Evolutionary conservation across 2,113 vertebrate genomes (phyloP).

Genomic region (Regulus satrapa): DNA sequence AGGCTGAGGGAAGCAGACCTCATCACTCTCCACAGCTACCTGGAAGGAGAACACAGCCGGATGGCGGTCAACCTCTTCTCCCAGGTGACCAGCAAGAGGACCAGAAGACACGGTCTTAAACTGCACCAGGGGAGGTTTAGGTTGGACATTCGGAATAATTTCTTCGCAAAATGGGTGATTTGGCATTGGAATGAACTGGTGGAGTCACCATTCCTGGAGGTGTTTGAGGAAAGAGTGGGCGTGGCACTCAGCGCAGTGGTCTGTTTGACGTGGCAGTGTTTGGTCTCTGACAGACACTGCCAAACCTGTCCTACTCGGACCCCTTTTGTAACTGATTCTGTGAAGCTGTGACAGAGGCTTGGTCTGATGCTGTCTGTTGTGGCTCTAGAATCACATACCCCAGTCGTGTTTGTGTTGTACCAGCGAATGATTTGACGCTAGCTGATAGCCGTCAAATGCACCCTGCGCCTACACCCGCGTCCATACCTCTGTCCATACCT

Average conservation of each 20-base stretch:
- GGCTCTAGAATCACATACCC: not conserved
- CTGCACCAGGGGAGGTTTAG: not conserved
- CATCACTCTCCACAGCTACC: not conserved
- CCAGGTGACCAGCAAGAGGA: not conserved
- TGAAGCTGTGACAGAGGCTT: not conserved
- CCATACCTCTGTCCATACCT: not conserved
- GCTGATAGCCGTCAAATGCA: no score
- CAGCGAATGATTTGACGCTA: not conserved
- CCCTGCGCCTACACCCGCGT: not conserved
- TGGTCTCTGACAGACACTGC: no score
- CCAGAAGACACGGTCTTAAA: not conserved
- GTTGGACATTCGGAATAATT: not conserved
- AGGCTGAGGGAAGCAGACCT: not conserved
- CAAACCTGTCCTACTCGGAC: no score
- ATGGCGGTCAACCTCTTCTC: fast-evolving
- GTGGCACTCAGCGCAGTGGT: not conserved
- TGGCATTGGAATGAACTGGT: not conserved
- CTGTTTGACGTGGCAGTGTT: not conserved
- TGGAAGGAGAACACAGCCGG: not conserved
- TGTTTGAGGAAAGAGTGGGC: not conserved
- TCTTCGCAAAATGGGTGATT: not conserved
- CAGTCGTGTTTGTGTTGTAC: not conserved
- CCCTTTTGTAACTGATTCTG: no score
- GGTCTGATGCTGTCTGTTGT: not conserved
- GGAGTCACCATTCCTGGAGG: not conserved